Conservation (phyloP, 2,888 invertebrate genomes). For the Andrena fulva region DNA sequence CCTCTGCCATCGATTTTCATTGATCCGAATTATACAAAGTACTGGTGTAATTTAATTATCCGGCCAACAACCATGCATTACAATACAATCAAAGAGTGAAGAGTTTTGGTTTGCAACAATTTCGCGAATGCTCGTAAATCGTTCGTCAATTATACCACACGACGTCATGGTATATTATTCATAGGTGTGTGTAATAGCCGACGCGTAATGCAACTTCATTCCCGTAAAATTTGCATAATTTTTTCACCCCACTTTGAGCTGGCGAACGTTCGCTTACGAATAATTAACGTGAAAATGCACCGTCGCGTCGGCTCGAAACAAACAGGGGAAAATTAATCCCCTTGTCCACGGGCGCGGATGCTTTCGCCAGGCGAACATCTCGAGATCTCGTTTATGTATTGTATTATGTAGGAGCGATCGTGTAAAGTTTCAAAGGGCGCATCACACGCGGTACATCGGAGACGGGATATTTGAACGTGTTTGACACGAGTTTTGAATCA, state of each 20-base stretch:
- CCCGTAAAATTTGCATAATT: slow-evolving; percentile 32
- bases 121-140: slow-evolving; percentile 59
- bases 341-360: background rate
- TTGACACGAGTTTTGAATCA: slow-evolving; percentile 50
- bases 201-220: slow-evolving; percentile 40
- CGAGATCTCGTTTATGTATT: background rate
- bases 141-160: slow-evolving; percentile 54
- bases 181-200: slow-evolving; percentile 27
- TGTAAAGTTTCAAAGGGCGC: too few relatives aligned
- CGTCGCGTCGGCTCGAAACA: slow-evolving; percentile 15
- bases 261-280: slow-evolving; percentile 6
- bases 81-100: slow-evolving; percentile 71
- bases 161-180: slow-evolving; percentile 54
- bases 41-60: slow-evolving; percentile 69
- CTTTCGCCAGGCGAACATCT: background rate
- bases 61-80: slow-evolving; percentile 65
- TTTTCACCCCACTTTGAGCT: background rate
- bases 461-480: slow-evolving; percentile 32
- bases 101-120: slow-evolving; percentile 61
- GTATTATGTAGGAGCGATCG: background rate
- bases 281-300: slow-evolving; percentile 32
- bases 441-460: background rate
- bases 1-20: slow-evolving; percentile 49
- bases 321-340: slow-evolving; percentile 30
- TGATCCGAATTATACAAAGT: slow-evolving; percentile 69